phyloP scores from a whole-genome alignment of 2,113 vertebrate species.

The Thamnaconus septentrionalis region DNA sequence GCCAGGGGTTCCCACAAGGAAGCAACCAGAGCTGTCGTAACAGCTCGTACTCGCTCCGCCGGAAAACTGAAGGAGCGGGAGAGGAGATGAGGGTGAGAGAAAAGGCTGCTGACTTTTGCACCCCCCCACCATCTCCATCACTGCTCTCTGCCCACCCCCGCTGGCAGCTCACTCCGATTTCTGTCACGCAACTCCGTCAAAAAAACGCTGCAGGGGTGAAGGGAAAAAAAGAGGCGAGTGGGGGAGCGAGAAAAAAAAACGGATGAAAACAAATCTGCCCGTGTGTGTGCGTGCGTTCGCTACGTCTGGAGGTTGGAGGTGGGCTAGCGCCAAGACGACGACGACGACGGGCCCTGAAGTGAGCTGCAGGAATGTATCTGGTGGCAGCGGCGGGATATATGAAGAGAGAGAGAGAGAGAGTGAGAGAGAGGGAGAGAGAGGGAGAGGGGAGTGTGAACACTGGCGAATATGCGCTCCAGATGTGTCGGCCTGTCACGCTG shows the following conservation, averaged over 20 bases:
- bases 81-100: slow-evolving; percentile 70
- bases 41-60: slow-evolving; percentile 44
- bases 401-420: slow-evolving; percentile 39
- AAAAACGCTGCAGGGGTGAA: slow-evolving; percentile 98
- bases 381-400: slow-evolving; percentile 83
- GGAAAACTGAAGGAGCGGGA: slow-evolving; percentile 1
- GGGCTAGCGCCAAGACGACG: slow-evolving; percentile 79
- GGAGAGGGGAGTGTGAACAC: slow-evolving; percentile 65
- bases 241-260: slow-evolving; percentile 30
- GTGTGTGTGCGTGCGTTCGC: slow-evolving; percentile 30
- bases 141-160: slow-evolving; percentile 68
- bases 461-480: slow-evolving; percentile 99
- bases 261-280: slow-evolving; percentile 55
- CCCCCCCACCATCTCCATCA: slow-evolving; percentile 34
- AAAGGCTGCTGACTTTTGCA: slow-evolving; percentile 61
- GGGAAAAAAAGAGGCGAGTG: slow-evolving; percentile 18
- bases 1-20: slow-evolving; percentile 64
- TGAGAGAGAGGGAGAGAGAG: slow-evolving; percentile 26
- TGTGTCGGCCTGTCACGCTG: slow-evolving; percentile 98
- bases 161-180: slow-evolving; percentile 87
- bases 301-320: slow-evolving; percentile 50
- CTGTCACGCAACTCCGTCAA: slow-evolving; percentile 92
- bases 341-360: slow-evolving; percentile 88
- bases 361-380: slow-evolving; percentile 94
- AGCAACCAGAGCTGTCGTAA: slow-evolving; percentile 46